Evolutionary conservation across 2,113 vertebrate species (phyloP).

Genomic region (Indri indri): DNA sequence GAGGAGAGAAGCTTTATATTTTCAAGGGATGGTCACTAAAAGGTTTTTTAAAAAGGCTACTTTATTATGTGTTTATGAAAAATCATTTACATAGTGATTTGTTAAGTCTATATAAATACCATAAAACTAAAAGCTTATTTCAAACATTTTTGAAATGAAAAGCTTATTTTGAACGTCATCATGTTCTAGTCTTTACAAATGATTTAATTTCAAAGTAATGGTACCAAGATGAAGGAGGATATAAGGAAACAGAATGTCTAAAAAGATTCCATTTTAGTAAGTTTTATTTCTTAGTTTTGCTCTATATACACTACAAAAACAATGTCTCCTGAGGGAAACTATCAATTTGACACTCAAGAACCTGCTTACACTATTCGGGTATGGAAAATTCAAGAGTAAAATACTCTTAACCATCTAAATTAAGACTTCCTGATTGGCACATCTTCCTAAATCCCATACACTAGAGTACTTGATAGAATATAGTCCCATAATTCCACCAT

Average conservation of each 20-base stretch:
- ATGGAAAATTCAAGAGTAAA: conserved; percentile 43
- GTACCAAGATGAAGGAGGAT: conserved; percentile 29
- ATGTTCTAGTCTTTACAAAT: conserved; percentile 27
- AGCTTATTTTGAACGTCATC: conserved; percentile 27
- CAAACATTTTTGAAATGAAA: conserved; percentile 22
- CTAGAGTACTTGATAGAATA: conserved; percentile 29
- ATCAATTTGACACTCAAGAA: background rate
- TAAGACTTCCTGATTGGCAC: conserved; percentile 33
- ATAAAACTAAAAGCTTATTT: conserved; percentile 31
- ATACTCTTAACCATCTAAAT: background rate
- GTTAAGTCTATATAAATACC: conserved; percentile 14
- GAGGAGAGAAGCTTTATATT: background rate
- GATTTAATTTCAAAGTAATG: conserved; percentile 48
- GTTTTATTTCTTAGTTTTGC: conserved; percentile 4
- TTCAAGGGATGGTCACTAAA: conserved; percentile 14
- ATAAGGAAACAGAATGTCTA: conserved; percentile 12
- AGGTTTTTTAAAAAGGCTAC: background rate
- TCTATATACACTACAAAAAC: background rate
- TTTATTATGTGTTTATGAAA: background rate
- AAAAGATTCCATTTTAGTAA: conserved; percentile 28
- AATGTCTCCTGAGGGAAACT: background rate
- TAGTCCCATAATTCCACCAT: conserved; percentile 22
- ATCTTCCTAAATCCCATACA: background rate
- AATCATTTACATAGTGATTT: conserved; percentile 15
- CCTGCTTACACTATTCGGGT: conserved; percentile 21